phyloP scores from a whole-genome alignment of 2,797 vertebrate species.

The Cichlasoma orientale region DNA sequence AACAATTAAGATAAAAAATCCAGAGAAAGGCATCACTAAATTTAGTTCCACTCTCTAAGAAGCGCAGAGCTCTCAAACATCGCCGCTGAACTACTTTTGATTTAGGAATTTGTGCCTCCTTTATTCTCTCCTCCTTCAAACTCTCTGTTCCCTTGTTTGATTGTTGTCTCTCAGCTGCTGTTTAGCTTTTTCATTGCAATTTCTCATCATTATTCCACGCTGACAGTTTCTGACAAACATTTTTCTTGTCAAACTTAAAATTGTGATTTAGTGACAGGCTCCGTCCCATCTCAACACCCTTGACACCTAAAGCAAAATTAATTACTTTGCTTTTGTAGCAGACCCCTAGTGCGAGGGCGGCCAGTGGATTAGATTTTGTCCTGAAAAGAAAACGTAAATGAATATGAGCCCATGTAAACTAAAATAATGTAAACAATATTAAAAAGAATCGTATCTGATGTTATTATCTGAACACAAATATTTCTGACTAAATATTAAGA shows the following conservation, averaged over 20 bases:
- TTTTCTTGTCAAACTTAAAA: not conserved
- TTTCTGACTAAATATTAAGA: no score
- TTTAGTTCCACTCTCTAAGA: constrained; percentile 20
- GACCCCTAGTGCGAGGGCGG: not conserved
- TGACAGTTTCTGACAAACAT: constrained; percentile 1
- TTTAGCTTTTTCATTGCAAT: constrained; percentile 2
- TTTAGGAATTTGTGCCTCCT: constrained; percentile 26
- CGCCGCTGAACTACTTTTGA: constrained; percentile 19
- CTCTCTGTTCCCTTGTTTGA: constrained; percentile 27
- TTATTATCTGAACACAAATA: no score
- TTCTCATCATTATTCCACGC: constrained; percentile 6
- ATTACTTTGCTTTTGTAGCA: not conserved
- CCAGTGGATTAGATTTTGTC: not conserved
- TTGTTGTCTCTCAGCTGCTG: constrained; percentile 22
- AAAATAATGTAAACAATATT: no score
- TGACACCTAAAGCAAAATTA: not conserved
- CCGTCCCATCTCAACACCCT: not conserved
- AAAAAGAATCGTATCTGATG: no score
- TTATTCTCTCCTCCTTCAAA: constrained; percentile 36
- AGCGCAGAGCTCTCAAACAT: constrained; percentile 31
- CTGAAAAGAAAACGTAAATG: not conserved
- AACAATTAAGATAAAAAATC: constrained; percentile 16
- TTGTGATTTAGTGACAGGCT: not conserved
- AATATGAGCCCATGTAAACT: not conserved
- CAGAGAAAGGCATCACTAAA: constrained; percentile 10